A percentile compares a stretch with the other conserved stretches of the same genome.
phyloP scores from a whole-genome alignment of 1,140 invertebrate genomes.

The Pseudomyrmex dendroicus region DNA sequence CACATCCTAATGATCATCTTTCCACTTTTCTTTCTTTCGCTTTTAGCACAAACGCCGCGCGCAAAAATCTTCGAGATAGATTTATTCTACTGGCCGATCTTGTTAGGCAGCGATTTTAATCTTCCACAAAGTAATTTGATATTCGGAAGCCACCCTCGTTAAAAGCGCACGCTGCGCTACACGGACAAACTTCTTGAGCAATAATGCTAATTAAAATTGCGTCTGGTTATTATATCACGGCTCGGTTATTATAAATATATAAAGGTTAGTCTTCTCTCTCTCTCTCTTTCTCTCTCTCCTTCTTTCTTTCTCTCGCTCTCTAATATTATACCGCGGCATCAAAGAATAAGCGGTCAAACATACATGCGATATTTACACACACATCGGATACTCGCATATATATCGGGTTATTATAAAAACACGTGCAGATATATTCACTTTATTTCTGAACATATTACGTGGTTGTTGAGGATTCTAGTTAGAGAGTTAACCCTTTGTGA shows the following conservation, averaged over 20 bases:
- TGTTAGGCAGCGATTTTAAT: constrained; percentile 51
- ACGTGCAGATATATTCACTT: constrained; percentile 18
- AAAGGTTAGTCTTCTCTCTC: background rate
- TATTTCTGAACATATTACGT: constrained; percentile 11
- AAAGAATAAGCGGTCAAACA: background rate
- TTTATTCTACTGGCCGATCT: constrained; percentile 31
- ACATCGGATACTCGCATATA: background rate
- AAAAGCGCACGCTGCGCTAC: constrained; percentile 9
- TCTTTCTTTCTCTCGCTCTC: background rate
- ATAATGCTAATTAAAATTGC: constrained; percentile 54
- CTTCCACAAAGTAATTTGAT: constrained; percentile 50
- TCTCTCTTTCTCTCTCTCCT: too few relatives aligned
- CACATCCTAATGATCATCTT: constrained; percentile 17
- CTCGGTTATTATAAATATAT: constrained; percentile 39
- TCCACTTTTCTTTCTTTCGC: background rate
- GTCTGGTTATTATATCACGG: constrained; percentile 37
- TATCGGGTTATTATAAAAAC: constrained; percentile 13
- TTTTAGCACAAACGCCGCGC: constrained; percentile 9
- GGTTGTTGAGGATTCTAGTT: too few relatives aligned
- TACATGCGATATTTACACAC: background rate
- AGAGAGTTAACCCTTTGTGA: too few relatives aligned
- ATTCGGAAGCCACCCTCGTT: constrained; percentile 37
- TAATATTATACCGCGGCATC: constrained; percentile 12
- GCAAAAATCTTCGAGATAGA: constrained; percentile 21
- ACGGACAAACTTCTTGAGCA: constrained; percentile 22